Evolutionary conservation across 2,797 vertebrate genomes (phyloP).

Genomic region (Falco cherrug): DNA sequence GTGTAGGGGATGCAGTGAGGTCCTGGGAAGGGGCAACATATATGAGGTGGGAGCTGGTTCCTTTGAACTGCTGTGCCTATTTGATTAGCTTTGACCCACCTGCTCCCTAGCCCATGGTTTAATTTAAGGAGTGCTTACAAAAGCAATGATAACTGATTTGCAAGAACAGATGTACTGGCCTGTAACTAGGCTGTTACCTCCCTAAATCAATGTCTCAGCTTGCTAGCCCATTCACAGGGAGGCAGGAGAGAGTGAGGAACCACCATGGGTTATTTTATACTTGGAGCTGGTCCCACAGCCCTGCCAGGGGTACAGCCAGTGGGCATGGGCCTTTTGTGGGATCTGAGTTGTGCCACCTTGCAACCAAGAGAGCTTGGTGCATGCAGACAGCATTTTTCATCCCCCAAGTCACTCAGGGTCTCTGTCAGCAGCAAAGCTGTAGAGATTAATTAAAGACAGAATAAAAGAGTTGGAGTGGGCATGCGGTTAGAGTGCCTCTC

Average conservation of each 20-base stretch:
- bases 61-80: background rate
- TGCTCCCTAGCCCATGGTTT: background rate
- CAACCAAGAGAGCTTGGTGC: background rate
- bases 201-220: background rate
- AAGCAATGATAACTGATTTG: background rate
- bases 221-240: background rate
- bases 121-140: background rate
- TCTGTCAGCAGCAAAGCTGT: background rate
- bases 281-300: background rate
- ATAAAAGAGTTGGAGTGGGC: background rate
- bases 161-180: background rate
- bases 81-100: background rate
- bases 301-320: background rate
- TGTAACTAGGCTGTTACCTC: background rate
- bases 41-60: background rate
- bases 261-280: background rate
- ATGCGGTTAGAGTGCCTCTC: background rate
- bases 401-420: background rate
- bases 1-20: background rate
- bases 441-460: background rate
- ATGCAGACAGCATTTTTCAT: background rate
- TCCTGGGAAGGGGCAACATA: background rate
- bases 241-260: background rate
- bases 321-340: background rate
- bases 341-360: background rate